These are phyloP conservation scores for Corticium candelabrum DNA, from an alignment of 37 sponge, comb jelly and placozoan genomes.

Conservation along the genomic window DNA sequence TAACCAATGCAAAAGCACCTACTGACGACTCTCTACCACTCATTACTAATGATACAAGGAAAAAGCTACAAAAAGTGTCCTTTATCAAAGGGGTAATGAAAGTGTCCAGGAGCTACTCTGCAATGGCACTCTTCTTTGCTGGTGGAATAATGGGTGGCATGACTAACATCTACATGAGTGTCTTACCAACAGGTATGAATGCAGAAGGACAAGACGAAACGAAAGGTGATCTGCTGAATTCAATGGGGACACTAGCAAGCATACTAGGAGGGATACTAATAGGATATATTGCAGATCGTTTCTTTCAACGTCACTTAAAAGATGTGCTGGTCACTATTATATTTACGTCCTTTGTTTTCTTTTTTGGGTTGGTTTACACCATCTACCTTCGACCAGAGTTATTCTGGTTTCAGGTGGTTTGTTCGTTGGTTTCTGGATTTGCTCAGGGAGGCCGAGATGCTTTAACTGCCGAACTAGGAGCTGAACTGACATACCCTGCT, in stretches of 20 bases:
- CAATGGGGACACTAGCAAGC: background rate
- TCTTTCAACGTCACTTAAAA: background rate
- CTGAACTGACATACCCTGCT: background rate
- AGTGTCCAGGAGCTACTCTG: background rate
- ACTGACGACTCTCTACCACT: background rate
- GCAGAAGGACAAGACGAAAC: background rate
- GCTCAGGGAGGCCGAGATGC: background rate
- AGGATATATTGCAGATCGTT: background rate
- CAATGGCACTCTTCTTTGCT: background rate
- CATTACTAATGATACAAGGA: background rate
- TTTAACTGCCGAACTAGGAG: background rate
- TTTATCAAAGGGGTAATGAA: background rate
- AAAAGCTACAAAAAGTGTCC: background rate
- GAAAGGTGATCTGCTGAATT: background rate
- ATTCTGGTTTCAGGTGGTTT: background rate
- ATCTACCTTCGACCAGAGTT: background rate
- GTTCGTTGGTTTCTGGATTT: background rate
- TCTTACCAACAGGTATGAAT: background rate
- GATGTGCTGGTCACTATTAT: background rate
- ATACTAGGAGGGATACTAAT: background rate
- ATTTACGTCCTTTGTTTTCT: background rate
- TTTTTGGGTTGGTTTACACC: background rate
- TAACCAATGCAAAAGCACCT: background rate
- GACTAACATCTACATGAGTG: background rate
- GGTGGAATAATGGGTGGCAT: background rate